Conservation (phyloP, 2,113 vertebrate species). For the Sinocyclocheilus anophthalmus region DNA sequence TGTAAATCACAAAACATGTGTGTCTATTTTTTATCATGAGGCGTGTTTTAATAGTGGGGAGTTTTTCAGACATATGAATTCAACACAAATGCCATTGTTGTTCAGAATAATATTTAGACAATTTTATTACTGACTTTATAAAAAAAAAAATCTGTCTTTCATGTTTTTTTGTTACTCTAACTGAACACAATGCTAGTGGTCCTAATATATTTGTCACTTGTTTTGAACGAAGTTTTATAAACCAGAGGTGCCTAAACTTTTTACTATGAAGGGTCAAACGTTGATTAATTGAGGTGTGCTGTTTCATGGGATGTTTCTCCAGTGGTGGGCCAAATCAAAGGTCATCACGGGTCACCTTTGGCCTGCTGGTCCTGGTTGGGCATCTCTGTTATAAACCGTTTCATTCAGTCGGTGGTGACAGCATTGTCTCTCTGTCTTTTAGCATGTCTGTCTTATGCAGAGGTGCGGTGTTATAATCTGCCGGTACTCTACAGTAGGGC, state of each 20-base stretch:
- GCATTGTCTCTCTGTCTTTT: conserved; percentile 56
- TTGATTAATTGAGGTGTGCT: neutral
- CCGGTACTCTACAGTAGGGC: conserved; percentile 76
- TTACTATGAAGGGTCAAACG: too few relatives aligned
- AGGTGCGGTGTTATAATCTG: conserved; percentile 72
- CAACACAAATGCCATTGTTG: too few relatives aligned
- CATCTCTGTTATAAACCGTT: neutral
- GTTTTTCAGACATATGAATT: neutral
- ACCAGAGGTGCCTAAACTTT: neutral
- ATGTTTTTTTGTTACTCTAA: neutral
- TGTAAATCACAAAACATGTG: neutral
- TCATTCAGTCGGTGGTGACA: neutral
- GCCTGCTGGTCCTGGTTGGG: neutral
- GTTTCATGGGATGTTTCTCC: too few relatives aligned
- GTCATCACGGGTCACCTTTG: too few relatives aligned
- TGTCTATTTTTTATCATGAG: too few relatives aligned
- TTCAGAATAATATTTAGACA: neutral
- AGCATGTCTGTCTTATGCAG: conserved; percentile 73
- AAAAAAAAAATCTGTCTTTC: too few relatives aligned
- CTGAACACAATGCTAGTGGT: neutral
- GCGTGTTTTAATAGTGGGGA: too few relatives aligned
- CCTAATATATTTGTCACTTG: neutral
- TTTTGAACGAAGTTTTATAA: neutral
- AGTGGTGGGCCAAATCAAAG: too few relatives aligned
- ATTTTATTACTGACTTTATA: neutral